Evolutionary conservation across 2,113 vertebrate genomes (phyloP), one percentile per base, ranked within the genome.

Genomic region (Sula dactylatra): DNA sequence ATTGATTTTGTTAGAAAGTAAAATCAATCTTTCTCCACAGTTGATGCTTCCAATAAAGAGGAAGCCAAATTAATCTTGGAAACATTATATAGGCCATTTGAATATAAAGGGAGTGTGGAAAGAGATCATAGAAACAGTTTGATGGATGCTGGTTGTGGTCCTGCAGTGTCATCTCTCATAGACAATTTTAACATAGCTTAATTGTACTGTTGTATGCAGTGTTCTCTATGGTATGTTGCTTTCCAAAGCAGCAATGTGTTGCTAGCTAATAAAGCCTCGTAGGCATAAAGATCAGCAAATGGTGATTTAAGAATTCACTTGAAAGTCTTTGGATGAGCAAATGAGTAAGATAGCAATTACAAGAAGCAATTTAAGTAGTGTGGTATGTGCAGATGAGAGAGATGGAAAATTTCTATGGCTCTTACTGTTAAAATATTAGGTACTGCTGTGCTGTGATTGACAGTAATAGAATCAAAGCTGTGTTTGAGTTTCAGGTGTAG

Each of bases 261-360:
- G 90, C 74, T 80, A 87, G 52, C 59, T 90, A 93, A 81, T 94
- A 90, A 93, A 95, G 34, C 59, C 71, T 90, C 55, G 70, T 59
- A 86, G 84, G 71, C 16, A 22, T 90, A 72, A 82, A 82, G 74
- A 86, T 82, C 67, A 93, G 88, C 76, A 96, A 94, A 94, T 79
- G 82, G 58, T 62, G 76, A 77, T 94, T 96, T 93, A 89, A 82
- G 50, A 92, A 94, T 82, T 58, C 50, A 64, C 76, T 94, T 84
- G 56, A 58, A 94, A 93, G 89, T 71, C 88, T 96, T 88, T 88
- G 82, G 72, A 66, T 93, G 88, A 90, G 61, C 69, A 80, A 84
- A 83, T 83, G 81, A 85, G 56, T 31, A 91, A 94, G 70, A 82
- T 2, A 47, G 73, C 58, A 89, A 61, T 93, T 94, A 82, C 0